Evolutionary conservation across 2,888 invertebrate species (phyloP).

Genomic region (Leptinotarsa rubiginosa): DNA sequence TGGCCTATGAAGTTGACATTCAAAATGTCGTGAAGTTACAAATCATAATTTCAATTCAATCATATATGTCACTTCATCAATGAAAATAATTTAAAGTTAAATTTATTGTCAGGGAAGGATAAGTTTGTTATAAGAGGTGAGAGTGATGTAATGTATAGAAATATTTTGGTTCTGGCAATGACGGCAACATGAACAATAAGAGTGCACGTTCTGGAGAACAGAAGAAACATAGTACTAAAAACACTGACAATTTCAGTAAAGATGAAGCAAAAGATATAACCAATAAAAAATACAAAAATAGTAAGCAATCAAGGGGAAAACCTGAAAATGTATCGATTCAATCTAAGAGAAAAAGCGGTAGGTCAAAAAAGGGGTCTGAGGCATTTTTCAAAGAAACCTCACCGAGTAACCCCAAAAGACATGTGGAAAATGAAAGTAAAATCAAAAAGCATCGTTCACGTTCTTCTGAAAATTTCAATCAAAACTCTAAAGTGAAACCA

Average conservation of each 20-base stretch:
- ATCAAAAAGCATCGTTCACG: conserved; percentile 8
- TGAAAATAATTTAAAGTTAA: not conserved
- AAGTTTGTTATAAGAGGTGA: not conserved
- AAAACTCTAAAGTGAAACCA: conserved; percentile 19
- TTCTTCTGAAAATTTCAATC: conserved; percentile 19
- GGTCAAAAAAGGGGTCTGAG: conserved; percentile 6
- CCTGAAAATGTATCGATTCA: conserved; percentile 4
- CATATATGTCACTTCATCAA: conserved; percentile 2
- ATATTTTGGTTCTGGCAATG: conserved; percentile 5
- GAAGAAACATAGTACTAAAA: conserved; percentile 12
- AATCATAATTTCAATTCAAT: no score
- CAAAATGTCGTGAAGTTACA: no score
- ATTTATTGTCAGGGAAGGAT: conserved; percentile 22
- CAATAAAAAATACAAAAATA: not conserved
- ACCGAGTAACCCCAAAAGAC: conserved; percentile 23
- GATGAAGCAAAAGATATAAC: not conserved
- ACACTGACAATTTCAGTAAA: conserved; percentile 8
- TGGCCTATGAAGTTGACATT: not conserved
- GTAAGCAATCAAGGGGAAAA: conserved; percentile 15
- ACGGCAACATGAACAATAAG: conserved; percentile 6
- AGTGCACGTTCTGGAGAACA: not conserved
- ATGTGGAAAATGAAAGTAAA: conserved; percentile 18
- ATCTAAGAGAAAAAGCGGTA: conserved; percentile 5
- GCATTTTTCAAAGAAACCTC: conserved; percentile 15
- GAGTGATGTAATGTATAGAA: conserved; percentile 31